These are phyloP conservation scores for Hyla sarda DNA, from an alignment of 2,113 vertebrate species.

Conservation along the genomic window DNA sequence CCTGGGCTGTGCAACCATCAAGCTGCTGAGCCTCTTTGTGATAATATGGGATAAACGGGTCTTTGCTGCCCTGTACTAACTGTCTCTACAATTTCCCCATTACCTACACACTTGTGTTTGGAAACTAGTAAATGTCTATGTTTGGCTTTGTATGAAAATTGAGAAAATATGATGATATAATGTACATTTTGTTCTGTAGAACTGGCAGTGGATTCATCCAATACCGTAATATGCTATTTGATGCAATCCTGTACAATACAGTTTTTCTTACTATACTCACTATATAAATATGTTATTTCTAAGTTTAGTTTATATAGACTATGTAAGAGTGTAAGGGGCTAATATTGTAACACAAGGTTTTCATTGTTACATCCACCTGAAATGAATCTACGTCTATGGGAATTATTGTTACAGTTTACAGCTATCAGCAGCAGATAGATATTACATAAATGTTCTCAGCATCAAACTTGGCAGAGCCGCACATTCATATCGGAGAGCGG, in stretches of 20 bases:
- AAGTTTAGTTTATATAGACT: not conserved
- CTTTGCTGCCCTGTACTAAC: no score
- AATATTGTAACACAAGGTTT: not conserved
- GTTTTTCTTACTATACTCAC: not conserved
- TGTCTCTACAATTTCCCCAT: no score
- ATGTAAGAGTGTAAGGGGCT: not conserved
- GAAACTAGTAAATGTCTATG: no score
- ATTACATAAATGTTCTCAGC: constrained; percentile 43
- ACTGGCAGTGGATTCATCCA: no score
- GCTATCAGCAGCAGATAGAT: not conserved
- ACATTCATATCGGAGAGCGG: constrained; percentile 37
- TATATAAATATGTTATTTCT: not conserved
- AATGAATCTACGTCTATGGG: not conserved
- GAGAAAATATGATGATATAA: no score
- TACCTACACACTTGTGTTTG: no score
- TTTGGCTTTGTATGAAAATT: no score
- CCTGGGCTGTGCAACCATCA: not conserved
- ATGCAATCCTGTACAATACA: no score
- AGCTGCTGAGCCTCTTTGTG: no score
- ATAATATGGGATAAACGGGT: no score
- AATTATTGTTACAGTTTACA: not conserved
- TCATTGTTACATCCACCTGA: not conserved
- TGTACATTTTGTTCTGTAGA: no score
- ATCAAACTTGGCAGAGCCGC: constrained; percentile 11
- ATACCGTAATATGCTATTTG: no score